Percentiles rank a stretch among this genome's conserved stretches.
These are phyloP conservation scores for Porites cylindrica DNA, from an alignment of 92 coral and sea anemone genomes.

Conservation along the genomic window DNA sequence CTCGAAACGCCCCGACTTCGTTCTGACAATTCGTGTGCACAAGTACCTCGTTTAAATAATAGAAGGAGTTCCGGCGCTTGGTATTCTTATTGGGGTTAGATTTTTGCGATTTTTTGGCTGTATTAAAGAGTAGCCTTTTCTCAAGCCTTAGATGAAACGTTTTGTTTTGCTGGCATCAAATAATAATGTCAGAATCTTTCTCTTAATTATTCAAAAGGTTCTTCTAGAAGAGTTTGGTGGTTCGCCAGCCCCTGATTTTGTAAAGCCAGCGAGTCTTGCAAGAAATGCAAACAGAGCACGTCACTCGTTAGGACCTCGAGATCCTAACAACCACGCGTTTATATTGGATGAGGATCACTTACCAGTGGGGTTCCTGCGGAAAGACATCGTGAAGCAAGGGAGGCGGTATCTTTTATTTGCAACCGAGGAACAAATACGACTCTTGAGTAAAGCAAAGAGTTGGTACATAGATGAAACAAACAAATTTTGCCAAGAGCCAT, in stretches of 20 bases:
- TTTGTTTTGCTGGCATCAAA: no score
- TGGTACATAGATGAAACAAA: slow-evolving; percentile 37
- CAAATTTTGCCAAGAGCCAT: slow-evolving; percentile 14
- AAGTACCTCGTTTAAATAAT: no score
- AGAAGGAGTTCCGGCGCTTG: no score
- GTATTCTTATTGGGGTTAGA: no score
- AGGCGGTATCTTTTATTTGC: slow-evolving; percentile 41
- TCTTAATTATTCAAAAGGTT: not conserved
- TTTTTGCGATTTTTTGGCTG: no score
- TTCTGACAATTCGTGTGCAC: no score
- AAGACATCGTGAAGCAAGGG: slow-evolving; percentile 22
- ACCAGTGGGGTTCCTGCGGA: slow-evolving; percentile 14
- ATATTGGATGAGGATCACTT: slow-evolving; percentile 17
- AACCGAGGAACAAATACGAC: not conserved
- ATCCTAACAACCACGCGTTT: slow-evolving; percentile 1
- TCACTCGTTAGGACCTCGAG: slow-evolving; percentile 5
- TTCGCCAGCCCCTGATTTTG: slow-evolving; percentile 4
- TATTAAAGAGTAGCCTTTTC: no score
- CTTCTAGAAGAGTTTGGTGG: slow-evolving; percentile 8
- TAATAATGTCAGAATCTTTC: no score
- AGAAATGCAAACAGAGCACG: slow-evolving; percentile 32
- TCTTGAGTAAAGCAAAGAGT: slow-evolving; percentile 18
- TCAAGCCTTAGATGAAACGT: no score
- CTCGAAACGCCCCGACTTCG: no score
- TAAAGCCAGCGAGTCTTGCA: slow-evolving; percentile 34